A percentile compares a stretch with the other conserved stretches of the same genome.
Evolutionary conservation across 2,797 vertebrate species (phyloP).

Genomic region (Alauda arvensis): DNA sequence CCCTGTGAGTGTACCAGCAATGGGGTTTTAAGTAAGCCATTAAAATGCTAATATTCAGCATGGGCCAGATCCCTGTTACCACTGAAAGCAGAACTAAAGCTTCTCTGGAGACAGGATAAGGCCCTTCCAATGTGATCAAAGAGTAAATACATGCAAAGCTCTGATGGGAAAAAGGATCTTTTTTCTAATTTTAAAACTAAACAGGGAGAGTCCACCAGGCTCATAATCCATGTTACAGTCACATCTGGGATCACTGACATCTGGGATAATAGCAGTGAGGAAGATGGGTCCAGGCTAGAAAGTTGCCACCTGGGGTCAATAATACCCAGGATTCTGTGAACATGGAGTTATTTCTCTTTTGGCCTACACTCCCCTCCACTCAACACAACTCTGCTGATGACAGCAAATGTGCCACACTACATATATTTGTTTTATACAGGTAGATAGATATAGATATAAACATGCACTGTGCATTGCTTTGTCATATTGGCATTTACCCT

Average conservation of each 20-base stretch:
- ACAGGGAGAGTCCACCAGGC: constrained; percentile 8
- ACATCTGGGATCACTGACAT: constrained; percentile 31
- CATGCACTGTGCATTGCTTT: background rate
- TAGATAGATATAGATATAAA: background rate
- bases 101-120: constrained; percentile 53
- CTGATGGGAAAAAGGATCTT: constrained; percentile 41
- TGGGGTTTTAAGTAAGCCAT: constrained; percentile 44
- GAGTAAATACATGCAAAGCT: constrained; percentile 55
- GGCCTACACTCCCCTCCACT: background rate
- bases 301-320: background rate
- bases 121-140: constrained; percentile 54
- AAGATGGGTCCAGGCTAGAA: background rate
- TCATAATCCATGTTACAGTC: constrained; percentile 8
- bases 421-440: background rate
- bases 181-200: constrained; percentile 59
- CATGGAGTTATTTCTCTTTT: background rate
- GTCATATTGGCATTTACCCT: background rate
- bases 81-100: constrained; percentile 52
- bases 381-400: background rate
- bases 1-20: background rate
- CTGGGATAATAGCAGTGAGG: background rate
- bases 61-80: constrained; percentile 36
- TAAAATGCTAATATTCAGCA: constrained; percentile 57
- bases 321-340: background rate
- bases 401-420: background rate